Evolutionary conservation across 2,888 invertebrate genomes (phyloP), one percentile per base, ranked within the genome.

Genomic region (Caenorhabditis sinica): DNA sequence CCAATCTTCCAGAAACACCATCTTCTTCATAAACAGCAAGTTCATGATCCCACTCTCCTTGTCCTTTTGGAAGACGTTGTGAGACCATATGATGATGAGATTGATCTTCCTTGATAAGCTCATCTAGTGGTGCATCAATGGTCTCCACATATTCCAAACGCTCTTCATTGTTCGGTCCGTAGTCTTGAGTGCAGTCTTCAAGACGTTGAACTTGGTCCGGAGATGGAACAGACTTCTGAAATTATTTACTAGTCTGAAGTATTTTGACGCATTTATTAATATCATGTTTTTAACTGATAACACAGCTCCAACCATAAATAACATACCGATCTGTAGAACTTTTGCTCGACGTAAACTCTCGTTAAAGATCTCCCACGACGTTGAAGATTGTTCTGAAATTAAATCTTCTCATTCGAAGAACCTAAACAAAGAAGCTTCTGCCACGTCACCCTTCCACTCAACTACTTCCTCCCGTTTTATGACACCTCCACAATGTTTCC

Each of bases 281-380:
- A 43, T 40, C 25, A 33, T 4, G 11, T 17, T 30, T 13, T 45
- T 36, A 43, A 28, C 13, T 17, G 25, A 43, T 43, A 61, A 72
- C 45, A 73, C 74, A 40, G 40, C 9, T 40, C 13, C 40, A 40
- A 40, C 40, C 9, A 13, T 40, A 2, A 45, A 49, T 11, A 40
- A 6, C 40, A 40, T 28, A 74, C 83, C 63, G 83, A 83, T 83
- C 83, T 69, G 33, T 80, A 84, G 49, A 75, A 84, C 74, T 84
- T 81, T 28, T 87, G 83, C 51, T 87, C 87, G 45, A 87, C 68
- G 60, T 87, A 87, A 11, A 87, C 85, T 30, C 87, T 61, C 15
- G 87, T 87, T 63, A 87, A 49, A 1, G 85, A 85, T 40, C 87
- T 76, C 17, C 85, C 85, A 36, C 87, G 85, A 28, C 65, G 74